Evolutionary conservation across 2,888 invertebrate species (phyloP), one percentile per base, ranked within the genome.

Genomic region (Agriopis leucophaearia): DNA sequence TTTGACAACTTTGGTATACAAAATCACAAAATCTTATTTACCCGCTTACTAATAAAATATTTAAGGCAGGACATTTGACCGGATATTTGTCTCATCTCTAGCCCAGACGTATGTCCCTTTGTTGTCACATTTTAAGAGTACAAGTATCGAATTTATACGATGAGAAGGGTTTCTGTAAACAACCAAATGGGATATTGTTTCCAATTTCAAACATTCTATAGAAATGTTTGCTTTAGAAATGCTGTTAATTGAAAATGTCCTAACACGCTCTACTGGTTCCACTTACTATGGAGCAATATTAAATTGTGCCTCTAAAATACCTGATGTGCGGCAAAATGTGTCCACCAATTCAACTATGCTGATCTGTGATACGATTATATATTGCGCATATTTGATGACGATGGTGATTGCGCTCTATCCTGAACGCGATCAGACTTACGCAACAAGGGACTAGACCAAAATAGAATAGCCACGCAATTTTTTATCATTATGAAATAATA

Each of bases 101-200:
- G 57, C 38, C 54, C 54, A 61, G 61, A 60, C 68, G 42, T 66
- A 70, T 61, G 44, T 44, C 42, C 72, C 69, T 71, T 65, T 72
- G 64, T 60, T 64, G 65, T 62, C 47, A 71, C 61, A 69, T 65
- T 69, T 58, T 55, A 69, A 68, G 42, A 55, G 57, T 38, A 66
- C 52, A 59, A 66, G 59, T 67, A 67, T 67, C 47, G 67, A 67
- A 63, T 63, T 57, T 62, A 66, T 67, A 48, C 54, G 63, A 63
- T 54, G 67, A 58, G 48, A 67, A 67, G 67, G 67, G 67, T 67
- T 66, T 55, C 54, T 59, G 55, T 59, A 67, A 54, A 67, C 67
- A 67, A 12, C 52, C 42, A 54, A 58, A 66, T 55, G 44, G 63
- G 55, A 59, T 55, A 50, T 67, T 67, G 62, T 63, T 58, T 36